Conservation (phyloP, 2,888 invertebrate genomes). For the Mechanitis messenoides region DNA sequence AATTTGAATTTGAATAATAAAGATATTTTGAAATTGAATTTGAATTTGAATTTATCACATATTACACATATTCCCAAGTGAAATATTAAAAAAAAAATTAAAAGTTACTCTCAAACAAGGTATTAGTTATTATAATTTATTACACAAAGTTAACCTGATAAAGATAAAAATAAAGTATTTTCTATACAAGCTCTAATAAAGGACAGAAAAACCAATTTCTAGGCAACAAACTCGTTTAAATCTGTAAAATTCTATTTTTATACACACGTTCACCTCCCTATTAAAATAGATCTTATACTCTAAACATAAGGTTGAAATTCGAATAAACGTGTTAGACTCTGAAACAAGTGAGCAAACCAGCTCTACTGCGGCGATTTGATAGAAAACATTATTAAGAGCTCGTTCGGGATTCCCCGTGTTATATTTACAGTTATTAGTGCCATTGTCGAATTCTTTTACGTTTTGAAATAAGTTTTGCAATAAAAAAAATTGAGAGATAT, state of each 20-base stretch:
- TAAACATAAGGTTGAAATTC: conserved; percentile 16
- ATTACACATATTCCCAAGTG: too few species aligned
- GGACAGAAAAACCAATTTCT: conserved; percentile 39
- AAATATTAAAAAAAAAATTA: not conserved
- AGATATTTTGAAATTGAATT: too few species aligned
- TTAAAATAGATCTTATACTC: conserved; percentile 3
- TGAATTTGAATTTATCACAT: too few species aligned
- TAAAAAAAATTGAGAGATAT: too few species aligned
- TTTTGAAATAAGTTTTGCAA: too few species aligned
- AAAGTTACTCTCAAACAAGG: not conserved
- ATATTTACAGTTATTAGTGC: conserved; percentile 28
- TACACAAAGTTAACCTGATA: too few species aligned
- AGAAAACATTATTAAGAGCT: conserved; percentile 68
- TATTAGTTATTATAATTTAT: too few species aligned
- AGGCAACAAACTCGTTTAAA: conserved; percentile 50
- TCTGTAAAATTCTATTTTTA: conserved; percentile 53
- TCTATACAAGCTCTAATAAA: not conserved
- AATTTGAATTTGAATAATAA: too few species aligned
- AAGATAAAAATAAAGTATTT: not conserved
- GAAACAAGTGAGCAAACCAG: conserved; percentile 46
- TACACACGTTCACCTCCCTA: conserved; percentile 26
- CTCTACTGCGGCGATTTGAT: conserved; percentile 58
- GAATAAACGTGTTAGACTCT: conserved; percentile 35
- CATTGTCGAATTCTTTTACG: conserved; percentile 13
- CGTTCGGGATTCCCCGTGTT: conserved; percentile 68